Conservation (phyloP, 2,888 invertebrate species). For the Diadegma fenestrale region DNA sequence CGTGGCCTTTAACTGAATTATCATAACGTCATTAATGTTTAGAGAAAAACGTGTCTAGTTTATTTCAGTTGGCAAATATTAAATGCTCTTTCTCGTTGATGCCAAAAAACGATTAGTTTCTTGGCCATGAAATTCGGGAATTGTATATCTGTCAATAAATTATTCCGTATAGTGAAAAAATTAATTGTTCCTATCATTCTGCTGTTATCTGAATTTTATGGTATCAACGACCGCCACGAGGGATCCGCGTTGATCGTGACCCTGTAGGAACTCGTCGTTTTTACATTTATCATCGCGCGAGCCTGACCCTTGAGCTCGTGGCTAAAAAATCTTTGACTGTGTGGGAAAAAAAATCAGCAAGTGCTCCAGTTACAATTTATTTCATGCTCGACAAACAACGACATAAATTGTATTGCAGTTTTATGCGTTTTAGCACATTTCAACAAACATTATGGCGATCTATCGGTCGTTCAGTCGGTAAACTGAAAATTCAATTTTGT, state of each 20-base stretch:
- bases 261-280: neutral
- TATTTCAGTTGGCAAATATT: slow-evolving; percentile 6
- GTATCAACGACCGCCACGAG: slow-evolving; percentile 20
- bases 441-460: no score
- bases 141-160: slow-evolving; percentile 61
- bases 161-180: slow-evolving; percentile 52
- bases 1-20: slow-evolving; percentile 44
- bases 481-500: no score
- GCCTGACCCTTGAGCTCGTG: slow-evolving; percentile 19
- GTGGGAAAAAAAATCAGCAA: neutral
- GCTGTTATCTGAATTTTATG: slow-evolving; percentile 8
- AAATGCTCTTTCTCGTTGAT: slow-evolving; percentile 15
- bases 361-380: neutral
- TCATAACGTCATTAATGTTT: slow-evolving; percentile 31
- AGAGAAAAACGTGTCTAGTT: slow-evolving; percentile 24
- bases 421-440: no score
- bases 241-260: neutral
- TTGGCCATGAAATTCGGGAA: slow-evolving; percentile 45
- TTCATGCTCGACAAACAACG: neutral
- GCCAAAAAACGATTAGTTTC: slow-evolving; percentile 11
- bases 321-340: neutral
- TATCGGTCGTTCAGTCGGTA: no score
- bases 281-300: slow-evolving; percentile 14
- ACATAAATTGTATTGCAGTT: neutral
- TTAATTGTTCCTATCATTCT: slow-evolving; percentile 18